Evolutionary conservation across 2,797 vertebrate species (phyloP), one percentile per base, ranked within the genome.

Genomic region (Sebastes nivosus): DNA sequence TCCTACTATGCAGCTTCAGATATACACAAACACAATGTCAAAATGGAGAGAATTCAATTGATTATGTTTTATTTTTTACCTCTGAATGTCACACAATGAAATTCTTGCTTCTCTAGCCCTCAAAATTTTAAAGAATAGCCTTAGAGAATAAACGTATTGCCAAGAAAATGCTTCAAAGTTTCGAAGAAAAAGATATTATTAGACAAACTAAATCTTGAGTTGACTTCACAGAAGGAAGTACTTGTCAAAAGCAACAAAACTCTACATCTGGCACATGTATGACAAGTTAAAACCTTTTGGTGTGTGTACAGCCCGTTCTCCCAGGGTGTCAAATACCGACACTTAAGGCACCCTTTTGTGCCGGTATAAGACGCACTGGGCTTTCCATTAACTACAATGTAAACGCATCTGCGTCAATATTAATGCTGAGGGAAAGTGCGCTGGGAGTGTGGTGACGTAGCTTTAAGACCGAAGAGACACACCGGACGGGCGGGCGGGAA

Each of bases 1-100:
- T 66, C 27, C 6, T 24, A 22, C 14, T 14, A 18, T 20, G 24
- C 24, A 72, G 63, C 76, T 65, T 65, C 52, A 72, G 24, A 42
- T 18, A 1, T 11, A 29, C 22, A 67, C 24, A 55, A 7, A 4
- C 16, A 67, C 22, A 11, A 54, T 20, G 7, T 16, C 2, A 60
- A 67, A 29, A 54, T 14, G 6, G 16, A 34, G 8, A 34, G 14
- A 64, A 36, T n/a, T 36, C 32, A 58, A 20, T 63, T 34, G 0
- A 64, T 24, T 18, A 27, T 29, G 18, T 29, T 68, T 65, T 22
- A 25, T 29, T 55, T 38, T 36, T 27, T 22, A 46, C 20, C 24
- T 50, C 36, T 38, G 14, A 32, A 18, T 36, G 10, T 52, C 18
- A 59, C 6, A 14, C n/a, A 34, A 16, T 68, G 6, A 22, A 34